Evolutionary conservation across 2,888 invertebrate species (phyloP), one percentile per base, ranked within the genome.

Genomic region (Drosophila merina): DNA sequence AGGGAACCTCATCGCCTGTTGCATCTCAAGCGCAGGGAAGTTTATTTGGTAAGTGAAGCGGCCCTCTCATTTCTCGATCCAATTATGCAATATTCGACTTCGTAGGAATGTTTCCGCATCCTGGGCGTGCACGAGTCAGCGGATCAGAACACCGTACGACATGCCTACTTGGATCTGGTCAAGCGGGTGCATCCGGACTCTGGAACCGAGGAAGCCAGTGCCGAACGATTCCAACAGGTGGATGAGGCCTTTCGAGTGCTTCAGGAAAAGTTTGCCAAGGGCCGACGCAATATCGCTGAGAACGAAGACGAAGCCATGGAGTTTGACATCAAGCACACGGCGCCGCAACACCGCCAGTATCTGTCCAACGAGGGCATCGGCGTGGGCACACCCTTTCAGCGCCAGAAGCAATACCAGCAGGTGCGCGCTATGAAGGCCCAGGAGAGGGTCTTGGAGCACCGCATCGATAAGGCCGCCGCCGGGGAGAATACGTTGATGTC

Each of bases 151-250:
- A 94, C 94, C 26, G 93, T 97, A 7, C 93, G 95, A 56, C 90
- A 93, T 75, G 95, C 96, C 1, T 97, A 96, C 88, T 92, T 97
- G 50, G 92, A 93, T 57, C 92, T 97, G 42, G 97, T 95, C 0
- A 97, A 97, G 90, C 93, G 93, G 78, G 96, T 94, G 84, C 97
- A 98, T 91, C 97, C 98, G 0, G 98, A 98, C 86, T 95, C 96
- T 48, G 95, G 95, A 0, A 93, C 93, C 0, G 91, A 93, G 0
- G 94, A 95, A 73, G 96, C 97, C n/a, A 93, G 94, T 90, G 93
- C 94, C 48, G 93, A 94, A 36, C 95, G 95, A 89, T 97, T 98
- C 92, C 93, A 95, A 45, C 93, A 94, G 84, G 94, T 96, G 62
- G 96, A 97, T 88, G 93, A 93, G 86, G 97, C 97, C 0, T 97